phyloP scores from a whole-genome alignment of 2,113 vertebrate genomes.

The Butorides virescens region DNA sequence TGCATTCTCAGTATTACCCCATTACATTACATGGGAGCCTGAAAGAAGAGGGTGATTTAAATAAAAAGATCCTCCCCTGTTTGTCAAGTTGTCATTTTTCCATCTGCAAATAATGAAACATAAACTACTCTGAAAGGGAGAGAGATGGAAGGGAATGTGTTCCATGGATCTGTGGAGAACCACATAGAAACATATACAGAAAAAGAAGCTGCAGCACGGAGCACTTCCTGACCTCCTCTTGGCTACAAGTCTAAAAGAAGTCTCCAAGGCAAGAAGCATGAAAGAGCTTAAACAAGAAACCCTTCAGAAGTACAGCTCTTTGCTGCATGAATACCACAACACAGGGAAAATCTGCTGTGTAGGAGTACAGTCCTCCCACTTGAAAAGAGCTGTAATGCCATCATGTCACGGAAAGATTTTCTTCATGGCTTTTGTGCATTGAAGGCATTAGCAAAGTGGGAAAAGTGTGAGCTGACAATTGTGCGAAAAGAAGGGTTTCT shows the following conservation, averaged over 20 bases:
- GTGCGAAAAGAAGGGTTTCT: conserved; percentile 14
- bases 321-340: conserved; percentile 77
- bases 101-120: conserved; percentile 68
- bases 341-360: conserved; percentile 78
- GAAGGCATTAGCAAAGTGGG: conserved; percentile 50
- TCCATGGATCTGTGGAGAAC: conserved; percentile 62
- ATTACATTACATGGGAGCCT: conserved; percentile 39
- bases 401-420: conserved; percentile 73
- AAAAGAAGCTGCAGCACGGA: conserved; percentile 65
- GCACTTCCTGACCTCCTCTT: conserved; percentile 69
- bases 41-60: conserved; percentile 50
- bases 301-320: conserved; percentile 72
- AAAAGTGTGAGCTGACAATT: conserved; percentile 32
- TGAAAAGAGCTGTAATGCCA: conserved; percentile 80
- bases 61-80: conserved; percentile 57
- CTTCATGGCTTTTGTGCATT: conserved; percentile 54
- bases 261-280: conserved; percentile 56
- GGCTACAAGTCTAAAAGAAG: conserved; percentile 49
- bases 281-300: conserved; percentile 61
- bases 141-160: conserved; percentile 55
- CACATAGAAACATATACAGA: conserved; percentile 66
- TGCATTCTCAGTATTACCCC: conserved; percentile 58
- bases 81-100: conserved; percentile 64
- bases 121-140: conserved; percentile 48
- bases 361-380: conserved; percentile 75